phyloP scores from a whole-genome alignment of 2,797 vertebrate genomes.

The Molossus molossus region DNA sequence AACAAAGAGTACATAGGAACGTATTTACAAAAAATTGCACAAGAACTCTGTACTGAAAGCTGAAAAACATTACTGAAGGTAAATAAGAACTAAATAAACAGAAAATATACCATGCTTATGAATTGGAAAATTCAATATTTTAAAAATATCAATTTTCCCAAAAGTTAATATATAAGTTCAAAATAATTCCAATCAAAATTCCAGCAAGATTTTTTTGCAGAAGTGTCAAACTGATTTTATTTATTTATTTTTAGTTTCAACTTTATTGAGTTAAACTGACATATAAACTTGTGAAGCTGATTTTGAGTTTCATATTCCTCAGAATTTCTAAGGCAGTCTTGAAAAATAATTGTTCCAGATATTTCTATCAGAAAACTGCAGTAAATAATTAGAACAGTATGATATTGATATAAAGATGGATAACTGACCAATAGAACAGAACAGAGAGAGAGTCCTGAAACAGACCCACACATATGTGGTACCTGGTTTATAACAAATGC shows the following conservation, averaged over 20 bases:
- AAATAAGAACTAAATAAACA: conserved; percentile 11
- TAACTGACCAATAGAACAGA: conserved; percentile 1
- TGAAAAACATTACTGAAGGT: neutral
- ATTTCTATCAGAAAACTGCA: neutral
- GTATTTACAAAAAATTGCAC: neutral
- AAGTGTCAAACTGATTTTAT: neutral
- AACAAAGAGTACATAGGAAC: neutral
- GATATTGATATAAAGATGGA: neutral
- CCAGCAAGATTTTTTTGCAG: neutral
- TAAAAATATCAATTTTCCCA: neutral
- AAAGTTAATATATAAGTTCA: neutral
- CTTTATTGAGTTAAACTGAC: neutral
- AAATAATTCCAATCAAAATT: neutral
- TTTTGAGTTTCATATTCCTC: neutral
- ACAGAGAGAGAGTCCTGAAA: neutral
- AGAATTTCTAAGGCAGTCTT: neutral
- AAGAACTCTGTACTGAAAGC: neutral
- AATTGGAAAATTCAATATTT: neutral
- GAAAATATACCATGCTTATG: neutral
- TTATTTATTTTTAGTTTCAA: conserved; percentile 7
- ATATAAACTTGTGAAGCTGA: neutral
- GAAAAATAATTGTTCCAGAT: neutral
- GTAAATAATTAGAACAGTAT: neutral
- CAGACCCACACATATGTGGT: neutral
- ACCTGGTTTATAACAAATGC: neutral